Evolutionary conservation across 1,140 invertebrate genomes (phyloP), one percentile per base, ranked within the genome.

Genomic region (Papilio polytes): DNA sequence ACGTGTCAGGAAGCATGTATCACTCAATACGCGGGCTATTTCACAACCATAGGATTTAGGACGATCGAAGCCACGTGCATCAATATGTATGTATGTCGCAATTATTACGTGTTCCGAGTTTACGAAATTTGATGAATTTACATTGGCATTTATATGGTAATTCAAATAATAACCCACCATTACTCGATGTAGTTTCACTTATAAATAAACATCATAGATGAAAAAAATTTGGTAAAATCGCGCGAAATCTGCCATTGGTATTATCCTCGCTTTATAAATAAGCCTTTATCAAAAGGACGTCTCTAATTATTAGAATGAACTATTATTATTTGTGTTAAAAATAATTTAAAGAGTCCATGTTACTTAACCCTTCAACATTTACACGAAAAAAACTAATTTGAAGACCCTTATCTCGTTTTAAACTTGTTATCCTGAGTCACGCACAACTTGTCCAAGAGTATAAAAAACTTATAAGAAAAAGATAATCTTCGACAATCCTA

Each of bases 11-110:
- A 82, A 79, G 48, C 26, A 81, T 46, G 59, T 82, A 80, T 74
- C 36, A 76, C 74, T 44, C 73, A 80, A 73, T 63, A 48, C 53
- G 26, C 72, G 44, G n/a, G 15, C 72, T 18, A 46, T 85, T 85
- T 85, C 84, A 82, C 82, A 83, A 85, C 73, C 22, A 44, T 18
- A 83, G 76, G 74, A 85, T 84, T 81, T 81, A 79, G 82, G 80
- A 78, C 81, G 56, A 63, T 80, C 51, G 56, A 53, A 46, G 31
- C 22, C 3, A 70, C 63, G 63, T 70, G 63, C 48, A 70, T 76
- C 74, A 66, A 44, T 76, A 81, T 36, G 63, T 59, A 56, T 63
- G 66, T 74, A 51, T 80, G 46, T 18, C 36, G 76, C 80, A 82
- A 82, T 82, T 79, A 80, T 84, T 84, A 82, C 83, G 81, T 80